Evolutionary conservation across 1,140 invertebrate species (phyloP).

Genomic region (Zaprionus tsacasi): DNA sequence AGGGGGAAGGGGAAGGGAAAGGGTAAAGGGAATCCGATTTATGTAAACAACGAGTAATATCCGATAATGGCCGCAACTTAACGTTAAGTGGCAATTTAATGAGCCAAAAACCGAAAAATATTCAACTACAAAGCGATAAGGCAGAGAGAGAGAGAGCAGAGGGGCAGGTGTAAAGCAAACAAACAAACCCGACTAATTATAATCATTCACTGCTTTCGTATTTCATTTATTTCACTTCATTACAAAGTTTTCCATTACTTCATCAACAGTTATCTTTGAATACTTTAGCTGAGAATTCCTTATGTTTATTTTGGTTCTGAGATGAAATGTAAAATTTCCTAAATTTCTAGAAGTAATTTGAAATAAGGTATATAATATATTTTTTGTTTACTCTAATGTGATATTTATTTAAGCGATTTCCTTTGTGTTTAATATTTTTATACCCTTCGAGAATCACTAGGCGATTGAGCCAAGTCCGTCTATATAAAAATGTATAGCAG

Average conservation of each 20-base stretch:
- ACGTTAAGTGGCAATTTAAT: constrained; percentile 32
- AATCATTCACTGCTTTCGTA: not conserved
- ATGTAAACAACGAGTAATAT: constrained; percentile 55
- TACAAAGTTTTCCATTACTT: not conserved
- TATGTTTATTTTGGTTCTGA: not conserved
- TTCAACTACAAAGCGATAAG: constrained; percentile 10
- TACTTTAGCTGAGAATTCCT: constrained; percentile 3
- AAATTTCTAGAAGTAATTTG: too few species aligned
- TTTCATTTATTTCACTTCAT: constrained; percentile 5
- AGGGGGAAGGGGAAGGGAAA: constrained; percentile 18
- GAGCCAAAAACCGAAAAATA: constrained; percentile 16
- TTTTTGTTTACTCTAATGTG: too few species aligned
- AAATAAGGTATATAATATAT: too few species aligned
- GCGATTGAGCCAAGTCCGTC: too few species aligned
- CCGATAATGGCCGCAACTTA: constrained; percentile 16
- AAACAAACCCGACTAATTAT: constrained; percentile 23
- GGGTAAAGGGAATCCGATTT: constrained; percentile 57
- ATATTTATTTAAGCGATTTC: too few species aligned
- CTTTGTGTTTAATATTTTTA: too few species aligned
- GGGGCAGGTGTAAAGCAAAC: not conserved
- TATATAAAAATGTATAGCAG: too few species aligned
- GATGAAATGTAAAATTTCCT: too few species aligned
- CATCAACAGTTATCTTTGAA: not conserved
- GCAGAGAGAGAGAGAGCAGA: not conserved
- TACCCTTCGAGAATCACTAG: too few species aligned